Evolutionary conservation across 2,888 invertebrate species (phyloP), one percentile per base, ranked within the genome.

Genomic region (Galerucella calmariensis): DNA sequence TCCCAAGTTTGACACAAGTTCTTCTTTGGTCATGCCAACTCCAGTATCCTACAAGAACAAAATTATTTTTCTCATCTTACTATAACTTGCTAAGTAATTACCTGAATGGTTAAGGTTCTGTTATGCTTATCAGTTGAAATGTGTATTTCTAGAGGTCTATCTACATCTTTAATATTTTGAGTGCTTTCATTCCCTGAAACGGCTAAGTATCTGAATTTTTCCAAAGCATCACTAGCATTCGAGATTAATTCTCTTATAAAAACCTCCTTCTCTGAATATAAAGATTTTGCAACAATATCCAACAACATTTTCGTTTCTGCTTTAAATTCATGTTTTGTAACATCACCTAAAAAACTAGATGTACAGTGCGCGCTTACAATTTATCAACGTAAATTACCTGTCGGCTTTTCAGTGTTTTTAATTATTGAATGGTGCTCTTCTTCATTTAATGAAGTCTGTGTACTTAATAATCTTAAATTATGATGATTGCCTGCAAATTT

Each of bases 221-320:
- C 98, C 76, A 99, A 88, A 14, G 98, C 98, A 91, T 99, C 98
- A 87, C 97, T 98, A 0, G 97, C 95, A 89, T 99, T 99, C 0
- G 98, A 98, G 79, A 99, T 96, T 56, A 99, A 88, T 87, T 99
- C 98, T 79, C 98, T 91, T 12, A 99, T 93, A 85, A 99, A 99
- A 10, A 99, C 97, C 90, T 99, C 98, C 88, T 97, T 98, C 82
- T 99, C 98, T 0, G 98, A 98, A 88, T 99, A 99, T 53, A 99
- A 89, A 0, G 98, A 98, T 84, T 96, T 94, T 0, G 99, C 99
- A 0, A 99, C 99, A 87, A 99, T 99, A 86, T 99, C 97, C 67
- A 99, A 88, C 58, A 99, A 87, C 94, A 97, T 97, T 77, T 94
- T 90, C 0, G 98, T 99, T 89, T 99, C 99, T 0, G 99, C 98